phyloP scores from a whole-genome alignment of 2,113 vertebrate species.

The Mus musculus region DNA sequence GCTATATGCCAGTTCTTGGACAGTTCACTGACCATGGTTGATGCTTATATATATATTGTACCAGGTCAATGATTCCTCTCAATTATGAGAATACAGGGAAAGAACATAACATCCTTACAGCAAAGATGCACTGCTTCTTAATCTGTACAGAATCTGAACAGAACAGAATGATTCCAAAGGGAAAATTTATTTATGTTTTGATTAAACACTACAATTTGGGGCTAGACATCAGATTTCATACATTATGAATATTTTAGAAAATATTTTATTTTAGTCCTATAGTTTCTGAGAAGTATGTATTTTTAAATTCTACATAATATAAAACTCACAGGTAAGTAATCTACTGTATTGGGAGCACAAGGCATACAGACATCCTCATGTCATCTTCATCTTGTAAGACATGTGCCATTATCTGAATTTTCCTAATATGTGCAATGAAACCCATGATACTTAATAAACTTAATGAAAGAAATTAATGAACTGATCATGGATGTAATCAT shows the following conservation, averaged over 20 bases:
- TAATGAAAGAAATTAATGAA: neutral
- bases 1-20: neutral
- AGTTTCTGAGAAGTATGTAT: neutral
- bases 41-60: neutral
- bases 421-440: neutral
- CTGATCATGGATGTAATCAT: neutral
- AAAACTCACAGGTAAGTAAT: slow-evolving; percentile 44
- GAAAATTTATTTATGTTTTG: slow-evolving; percentile 26
- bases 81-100: slow-evolving; percentile 25
- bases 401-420: neutral
- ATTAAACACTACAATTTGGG: slow-evolving; percentile 1
- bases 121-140: neutral
- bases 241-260: slow-evolving; percentile 44
- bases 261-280: neutral
- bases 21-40: neutral
- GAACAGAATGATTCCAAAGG: neutral
- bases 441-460: neutral
- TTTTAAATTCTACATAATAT: slow-evolving; percentile 23
- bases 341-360: neutral
- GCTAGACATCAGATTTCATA: neutral
- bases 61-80: neutral
- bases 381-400: neutral
- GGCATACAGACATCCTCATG: neutral
- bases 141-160: neutral
- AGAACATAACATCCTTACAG: neutral